Evolutionary conservation across 2,797 vertebrate species (phyloP), one percentile per base, ranked within the genome.

Genomic region (Manis javanica): DNA sequence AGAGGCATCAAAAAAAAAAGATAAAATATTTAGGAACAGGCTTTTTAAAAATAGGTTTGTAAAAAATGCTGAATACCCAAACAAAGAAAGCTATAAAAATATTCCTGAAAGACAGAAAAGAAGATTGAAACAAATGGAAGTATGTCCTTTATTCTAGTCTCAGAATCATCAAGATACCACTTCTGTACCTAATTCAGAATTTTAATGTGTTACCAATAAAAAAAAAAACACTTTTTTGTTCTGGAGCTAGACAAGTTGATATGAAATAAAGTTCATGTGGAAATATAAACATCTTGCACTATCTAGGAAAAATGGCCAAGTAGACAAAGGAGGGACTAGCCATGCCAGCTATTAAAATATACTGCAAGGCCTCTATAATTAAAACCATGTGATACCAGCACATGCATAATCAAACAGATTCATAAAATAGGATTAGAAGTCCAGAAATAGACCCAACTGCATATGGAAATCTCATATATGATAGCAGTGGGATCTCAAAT

Each of bases 231-330:
- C 4, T 59, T 86, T 39, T 81, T 79, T 86, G 82, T 74, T n/a
- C 72, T 87, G 77, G 15, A 66, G 57, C 69, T 83, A 95, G 63
- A 55, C 14, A 66, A 86, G 49, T 37, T 82, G 34, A 83, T 78
- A 66, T 82, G 59, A 94, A 95, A 90, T 53, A 72, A 69, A 75
- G 18, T 91, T 96, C 23, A 57, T 78, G 53, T 24, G 75, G 72
- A 86, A 91, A 91, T 81, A 82, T 39, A 94, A 95, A 83, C 39
- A 83, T 82, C 71, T 29, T 46, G 59, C 19, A 85, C 46, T 90
- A 87, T 71, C 63, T 66, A 85, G 46, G 19, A 88, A 95, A 91
- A 87, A 91, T n/a, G 7, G 39, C 57, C 86, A 86, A 91, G 39
- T 29, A 85, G 31, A 90, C 21, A 9, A 61, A 26, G 37, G 37